Conservation (phyloP, 92 coral and sea anemone species). For the Porites evermanni region DNA sequence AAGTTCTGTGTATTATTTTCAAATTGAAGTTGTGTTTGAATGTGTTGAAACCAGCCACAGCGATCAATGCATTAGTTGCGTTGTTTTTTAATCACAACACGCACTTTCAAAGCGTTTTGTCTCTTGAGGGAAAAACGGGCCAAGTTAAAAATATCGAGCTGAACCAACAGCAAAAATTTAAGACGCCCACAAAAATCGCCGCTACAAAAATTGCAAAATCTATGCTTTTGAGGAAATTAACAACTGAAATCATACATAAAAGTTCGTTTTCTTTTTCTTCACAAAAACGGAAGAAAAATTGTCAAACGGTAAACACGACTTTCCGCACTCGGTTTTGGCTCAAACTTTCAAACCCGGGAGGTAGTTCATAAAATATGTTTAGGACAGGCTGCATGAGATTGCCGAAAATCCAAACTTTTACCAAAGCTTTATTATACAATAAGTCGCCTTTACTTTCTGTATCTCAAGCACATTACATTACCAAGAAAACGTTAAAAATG, state of each 20-base stretch:
- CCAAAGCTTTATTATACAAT: background rate
- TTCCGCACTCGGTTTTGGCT: background rate
- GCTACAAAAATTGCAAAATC: background rate
- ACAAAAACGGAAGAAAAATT: background rate
- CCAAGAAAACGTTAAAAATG: background rate
- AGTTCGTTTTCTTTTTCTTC: too few species aligned
- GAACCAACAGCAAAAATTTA: background rate
- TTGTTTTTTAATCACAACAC: background rate
- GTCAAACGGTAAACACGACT: background rate
- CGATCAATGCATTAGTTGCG: background rate
- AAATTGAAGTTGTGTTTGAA: background rate
- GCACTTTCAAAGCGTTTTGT: background rate
- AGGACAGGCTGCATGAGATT: too few species aligned
- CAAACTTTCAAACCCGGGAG: background rate
- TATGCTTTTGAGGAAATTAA: background rate
- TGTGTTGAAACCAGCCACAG: background rate
- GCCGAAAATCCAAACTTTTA: background rate
- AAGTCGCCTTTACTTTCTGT: background rate
- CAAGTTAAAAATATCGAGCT: background rate
- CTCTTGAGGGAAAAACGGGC: background rate
- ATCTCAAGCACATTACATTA: background rate
- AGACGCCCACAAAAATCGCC: background rate
- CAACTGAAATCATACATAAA: background rate
- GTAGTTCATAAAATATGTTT: background rate
- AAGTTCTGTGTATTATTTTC: constrained; percentile 8